Percentiles rank a stretch among this genome's conserved stretches.
Conservation (phyloP, 2,113 vertebrate species). For the Perca fluviatilis region DNA sequence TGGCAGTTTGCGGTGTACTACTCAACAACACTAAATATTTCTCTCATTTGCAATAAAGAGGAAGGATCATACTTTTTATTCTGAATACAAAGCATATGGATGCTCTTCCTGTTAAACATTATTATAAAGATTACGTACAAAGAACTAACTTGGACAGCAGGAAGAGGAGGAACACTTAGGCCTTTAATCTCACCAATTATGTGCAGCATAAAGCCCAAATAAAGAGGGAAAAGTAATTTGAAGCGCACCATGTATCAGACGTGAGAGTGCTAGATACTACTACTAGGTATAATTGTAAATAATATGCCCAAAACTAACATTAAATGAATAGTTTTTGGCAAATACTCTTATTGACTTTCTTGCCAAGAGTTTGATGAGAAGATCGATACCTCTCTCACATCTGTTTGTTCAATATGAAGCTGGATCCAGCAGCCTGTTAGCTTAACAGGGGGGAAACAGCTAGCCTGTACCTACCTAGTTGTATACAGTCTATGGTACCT, state of each 20-base stretch:
- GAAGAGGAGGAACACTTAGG: slow-evolving; percentile 40
- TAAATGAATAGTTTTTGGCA: slow-evolving; percentile 16
- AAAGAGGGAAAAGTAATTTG: slow-evolving; percentile 19
- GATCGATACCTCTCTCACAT: background rate
- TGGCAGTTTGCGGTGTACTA: slow-evolving; percentile 42
- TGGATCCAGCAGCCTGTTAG: background rate
- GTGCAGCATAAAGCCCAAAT: slow-evolving; percentile 24
- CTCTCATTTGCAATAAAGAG: slow-evolving; percentile 43
- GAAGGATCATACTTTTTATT: slow-evolving; percentile 53
- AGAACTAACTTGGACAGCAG: slow-evolving; percentile 28
- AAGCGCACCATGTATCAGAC: background rate
- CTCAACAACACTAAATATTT: slow-evolving; percentile 44
- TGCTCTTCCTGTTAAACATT: slow-evolving; percentile 58
- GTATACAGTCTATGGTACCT: too few species aligned
- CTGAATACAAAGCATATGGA: slow-evolving; percentile 47
- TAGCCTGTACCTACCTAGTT: too few species aligned
- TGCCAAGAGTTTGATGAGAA: slow-evolving; percentile 7
- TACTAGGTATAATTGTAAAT: background rate
- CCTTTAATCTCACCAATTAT: slow-evolving; percentile 43
- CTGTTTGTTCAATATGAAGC: background rate
- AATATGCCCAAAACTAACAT: background rate
- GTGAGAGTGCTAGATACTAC: background rate
- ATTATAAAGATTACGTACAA: slow-evolving; percentile 26
- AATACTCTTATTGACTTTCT: background rate
- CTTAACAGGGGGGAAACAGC: background rate